Percentiles rank a stretch among this genome's conserved stretches.
Conservation (phyloP, 92 coral and sea anemone species). For the Actinernus sp. region DNA sequence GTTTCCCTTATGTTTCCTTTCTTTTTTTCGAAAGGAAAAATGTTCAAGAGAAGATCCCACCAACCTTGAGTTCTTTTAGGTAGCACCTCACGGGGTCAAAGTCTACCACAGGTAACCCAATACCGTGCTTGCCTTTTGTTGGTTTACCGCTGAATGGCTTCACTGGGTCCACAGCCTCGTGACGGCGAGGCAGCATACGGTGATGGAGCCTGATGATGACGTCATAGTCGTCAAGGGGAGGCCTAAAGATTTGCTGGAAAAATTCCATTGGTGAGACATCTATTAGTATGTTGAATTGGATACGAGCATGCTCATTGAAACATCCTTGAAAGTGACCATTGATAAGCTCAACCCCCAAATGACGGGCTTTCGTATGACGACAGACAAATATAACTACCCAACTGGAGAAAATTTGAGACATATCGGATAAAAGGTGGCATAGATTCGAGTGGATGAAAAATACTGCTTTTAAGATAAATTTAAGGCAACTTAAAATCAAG, state of each 20-base stretch:
- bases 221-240: slow-evolving; percentile 91
- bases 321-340: too few species aligned
- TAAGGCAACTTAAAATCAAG: too few species aligned
- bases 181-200: slow-evolving; percentile 64
- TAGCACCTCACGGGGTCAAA: slow-evolving; percentile 88
- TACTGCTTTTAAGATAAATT: too few species aligned
- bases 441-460: too few species aligned
- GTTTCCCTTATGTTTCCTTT: too few species aligned
- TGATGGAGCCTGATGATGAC: slow-evolving; percentile 82
- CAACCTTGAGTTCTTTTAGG: slow-evolving; percentile 81
- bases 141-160: slow-evolving; percentile 29
- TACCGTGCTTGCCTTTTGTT: slow-evolving; percentile 20
- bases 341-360: too few species aligned
- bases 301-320: too few species aligned
- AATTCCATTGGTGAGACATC: neutral
- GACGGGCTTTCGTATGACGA: too few species aligned
- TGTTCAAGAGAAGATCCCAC: neutral
- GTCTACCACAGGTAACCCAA: slow-evolving; percentile 80
- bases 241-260: slow-evolving; percentile 93
- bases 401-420: too few species aligned
- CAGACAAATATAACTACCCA: neutral
- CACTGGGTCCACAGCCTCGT: slow-evolving; percentile 72
- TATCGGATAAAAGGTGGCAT: too few species aligned
- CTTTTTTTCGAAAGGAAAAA: too few species aligned
- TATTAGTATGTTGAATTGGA: too few species aligned